Evolutionary conservation across 2,113 vertebrate species (phyloP), one percentile per base, ranked within the genome.

Genomic region (Bufo gargarizans): DNA sequence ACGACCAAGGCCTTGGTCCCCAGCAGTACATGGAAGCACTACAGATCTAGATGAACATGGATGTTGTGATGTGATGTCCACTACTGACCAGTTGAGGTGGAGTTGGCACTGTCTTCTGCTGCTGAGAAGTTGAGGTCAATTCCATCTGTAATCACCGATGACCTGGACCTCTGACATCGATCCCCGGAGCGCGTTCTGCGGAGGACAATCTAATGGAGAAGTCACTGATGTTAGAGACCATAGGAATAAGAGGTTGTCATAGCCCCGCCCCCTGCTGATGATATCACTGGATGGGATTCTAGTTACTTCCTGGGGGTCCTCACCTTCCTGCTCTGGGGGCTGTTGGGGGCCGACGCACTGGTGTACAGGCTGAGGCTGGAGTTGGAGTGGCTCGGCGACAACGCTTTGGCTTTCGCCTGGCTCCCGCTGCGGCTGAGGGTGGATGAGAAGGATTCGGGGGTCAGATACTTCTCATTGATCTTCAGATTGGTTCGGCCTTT

Each of bases 391-490:
- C 96, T 96, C 49, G 96, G 96, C 17, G 95, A 93, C 90, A 95
- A 89, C 61, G 90, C 94, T 84, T 96, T 97, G 14, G 96, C 90
- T n/a, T 89, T 80, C 0, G 89, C 20, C 10, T 78, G 85, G 0
- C 90, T 85, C 76, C 94, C 93, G 1, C 13, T 3, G 0, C 89
- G 82, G 69, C 85, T 86, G 92, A 93, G 71, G 22, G 89, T 4
- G 19, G 91, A 59, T 2, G 91, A 91, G 0, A 92, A 91, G 7
- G 86, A 50, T 0, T 95, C 94, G 0, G 95, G 91, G 17, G 94
- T 94, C 91, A 98, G 92, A 92, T 97, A 97, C 91, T 96, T 97
- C 94, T 97, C 96, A 71, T 97, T 97, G 91, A 98, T 97, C 94
- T 97, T 98, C 89, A 97, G 90, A 91, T 98, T 98, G 86, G 97